Evolutionary conservation across 2,113 vertebrate species (phyloP).

Genomic region (Grus americana): DNA sequence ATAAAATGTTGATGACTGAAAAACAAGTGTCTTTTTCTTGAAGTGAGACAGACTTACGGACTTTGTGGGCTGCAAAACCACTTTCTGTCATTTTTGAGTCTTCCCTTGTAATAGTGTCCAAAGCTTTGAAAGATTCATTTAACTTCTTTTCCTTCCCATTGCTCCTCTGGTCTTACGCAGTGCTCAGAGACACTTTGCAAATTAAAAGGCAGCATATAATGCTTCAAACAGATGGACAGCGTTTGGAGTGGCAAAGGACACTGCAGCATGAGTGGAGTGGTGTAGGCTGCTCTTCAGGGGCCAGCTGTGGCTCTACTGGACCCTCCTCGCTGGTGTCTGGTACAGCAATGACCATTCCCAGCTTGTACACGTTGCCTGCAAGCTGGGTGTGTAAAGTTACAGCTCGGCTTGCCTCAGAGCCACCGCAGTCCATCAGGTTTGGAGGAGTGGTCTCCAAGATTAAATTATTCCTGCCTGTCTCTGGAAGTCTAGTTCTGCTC

Average conservation of each 20-base stretch:
- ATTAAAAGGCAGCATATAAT: neutral
- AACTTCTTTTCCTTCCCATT: neutral
- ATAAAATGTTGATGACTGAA: neutral
- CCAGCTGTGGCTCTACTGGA: rapidly evolving
- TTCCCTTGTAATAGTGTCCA: rapidly evolving
- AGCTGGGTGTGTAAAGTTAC: neutral
- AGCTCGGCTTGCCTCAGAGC: neutral
- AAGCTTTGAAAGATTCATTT: neutral
- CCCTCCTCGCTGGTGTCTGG: rapidly evolving
- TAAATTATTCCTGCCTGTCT: neutral
- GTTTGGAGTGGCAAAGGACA: neutral
- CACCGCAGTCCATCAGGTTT: rapidly evolving
- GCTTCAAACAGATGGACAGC: neutral
- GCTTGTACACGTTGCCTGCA: neutral
- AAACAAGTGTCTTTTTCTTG: neutral
- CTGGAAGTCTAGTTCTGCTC: neutral
- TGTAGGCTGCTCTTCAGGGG: neutral
- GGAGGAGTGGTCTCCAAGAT: neutral
- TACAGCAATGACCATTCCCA: neutral
- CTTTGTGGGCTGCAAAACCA: neutral
- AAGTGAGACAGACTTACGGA: neutral
- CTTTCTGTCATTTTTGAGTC: neutral
- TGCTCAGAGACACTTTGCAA: neutral
- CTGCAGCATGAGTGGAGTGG: rapidly evolving
- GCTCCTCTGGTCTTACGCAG: rapidly evolving